These are phyloP conservation scores for Pyrocoelia pectoralis DNA, from an alignment of 2,888 invertebrate genomes.

Conservation along the genomic window DNA sequence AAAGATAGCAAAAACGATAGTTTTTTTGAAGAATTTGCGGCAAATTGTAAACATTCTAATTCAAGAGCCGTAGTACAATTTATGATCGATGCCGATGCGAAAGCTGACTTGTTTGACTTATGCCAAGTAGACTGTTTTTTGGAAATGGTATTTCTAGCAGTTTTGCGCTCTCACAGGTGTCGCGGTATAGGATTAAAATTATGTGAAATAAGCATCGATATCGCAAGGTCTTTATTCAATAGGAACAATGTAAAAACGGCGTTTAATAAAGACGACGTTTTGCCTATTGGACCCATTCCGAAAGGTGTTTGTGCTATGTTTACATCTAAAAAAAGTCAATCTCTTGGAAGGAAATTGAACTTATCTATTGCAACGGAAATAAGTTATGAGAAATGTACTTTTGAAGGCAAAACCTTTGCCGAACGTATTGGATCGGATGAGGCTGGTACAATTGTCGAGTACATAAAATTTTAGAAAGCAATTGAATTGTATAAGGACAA, in stretches of 20 bases:
- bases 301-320: slow-evolving; percentile 68
- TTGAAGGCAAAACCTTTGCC: slow-evolving; percentile 67
- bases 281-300: slow-evolving; percentile 56
- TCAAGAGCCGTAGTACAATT: slow-evolving; percentile 68
- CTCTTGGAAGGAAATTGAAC: slow-evolving; percentile 63
- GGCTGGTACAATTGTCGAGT: slow-evolving; percentile 44
- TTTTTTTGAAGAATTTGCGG: slow-evolving; percentile 62
- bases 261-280: slow-evolving; percentile 36
- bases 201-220: slow-evolving; percentile 63
- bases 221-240: slow-evolving; percentile 55
- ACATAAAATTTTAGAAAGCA: neutral
- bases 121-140: slow-evolving; percentile 68
- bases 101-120: slow-evolving; percentile 68
- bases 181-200: slow-evolving; percentile 65
- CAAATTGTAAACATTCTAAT: slow-evolving; percentile 65
- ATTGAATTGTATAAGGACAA: too few species aligned
- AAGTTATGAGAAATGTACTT: slow-evolving; percentile 64
- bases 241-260: slow-evolving; percentile 49
- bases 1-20: neutral
- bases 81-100: slow-evolving; percentile 70
- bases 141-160: slow-evolving; percentile 74
- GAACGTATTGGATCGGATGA: slow-evolving; percentile 62
- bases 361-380: slow-evolving; percentile 65
- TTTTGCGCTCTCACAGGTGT: slow-evolving; percentile 62
- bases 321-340: slow-evolving; percentile 67